phyloP scores from a whole-genome alignment of 2,797 vertebrate species.

The Remorina albescens region DNA sequence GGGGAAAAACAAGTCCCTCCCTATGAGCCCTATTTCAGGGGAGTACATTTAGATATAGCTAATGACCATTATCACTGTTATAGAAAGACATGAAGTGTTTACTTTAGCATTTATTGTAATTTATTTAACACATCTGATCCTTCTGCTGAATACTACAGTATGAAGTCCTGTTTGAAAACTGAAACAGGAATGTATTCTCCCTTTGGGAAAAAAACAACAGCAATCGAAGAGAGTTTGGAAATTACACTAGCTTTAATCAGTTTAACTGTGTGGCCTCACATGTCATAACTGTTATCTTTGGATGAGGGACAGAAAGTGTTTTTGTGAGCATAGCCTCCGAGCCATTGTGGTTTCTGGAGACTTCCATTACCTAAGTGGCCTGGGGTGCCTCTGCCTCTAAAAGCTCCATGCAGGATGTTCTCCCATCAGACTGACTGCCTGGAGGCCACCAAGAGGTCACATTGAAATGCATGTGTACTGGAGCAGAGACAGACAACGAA shows the following conservation, averaged over 20 bases:
- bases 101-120: not conserved
- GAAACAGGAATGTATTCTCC: not conserved
- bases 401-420: conserved; percentile 64
- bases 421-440: conserved; percentile 61
- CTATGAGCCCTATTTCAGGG: not conserved
- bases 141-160: not conserved
- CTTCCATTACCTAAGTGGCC: conserved; percentile 74
- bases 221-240: no score
- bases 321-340: conserved; percentile 46
- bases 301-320: conserved; percentile 15
- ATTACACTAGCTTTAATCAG: not conserved
- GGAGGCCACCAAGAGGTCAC: conserved; percentile 65
- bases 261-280: not conserved
- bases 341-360: conserved; percentile 57
- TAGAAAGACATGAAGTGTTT: not conserved
- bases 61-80: conserved; percentile 10
- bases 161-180: not conserved
- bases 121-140: not conserved
- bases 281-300: conserved; percentile 28
- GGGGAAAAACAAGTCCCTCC: not conserved
- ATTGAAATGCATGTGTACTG: conserved; percentile 66
- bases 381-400: conserved; percentile 63
- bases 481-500: conserved; percentile 40
- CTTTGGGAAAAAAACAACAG: no score
- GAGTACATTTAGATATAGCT: not conserved